These are phyloP conservation scores for Mugil cephalus DNA, from an alignment of 2,113 vertebrate species.

Conservation along the genomic window DNA sequence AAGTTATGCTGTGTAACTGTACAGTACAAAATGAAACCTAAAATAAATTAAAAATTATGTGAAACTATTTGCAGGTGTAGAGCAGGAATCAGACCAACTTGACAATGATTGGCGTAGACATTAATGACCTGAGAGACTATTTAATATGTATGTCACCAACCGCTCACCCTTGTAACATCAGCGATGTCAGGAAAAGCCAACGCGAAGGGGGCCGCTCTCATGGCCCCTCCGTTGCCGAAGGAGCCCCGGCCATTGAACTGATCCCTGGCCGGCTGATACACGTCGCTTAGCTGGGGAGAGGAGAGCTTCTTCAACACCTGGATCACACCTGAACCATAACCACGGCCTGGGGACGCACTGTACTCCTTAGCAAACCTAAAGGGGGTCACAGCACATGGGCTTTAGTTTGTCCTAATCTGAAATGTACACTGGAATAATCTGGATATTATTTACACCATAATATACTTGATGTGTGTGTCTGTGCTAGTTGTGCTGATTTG, in stretches of 20 bases:
- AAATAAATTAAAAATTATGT: too few species aligned
- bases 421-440: background rate
- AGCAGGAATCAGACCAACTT: background rate
- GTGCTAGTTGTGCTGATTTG: background rate
- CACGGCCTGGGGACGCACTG: slow-evolving; percentile 89
- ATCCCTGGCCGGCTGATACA: slow-evolving; percentile 93
- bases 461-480: background rate
- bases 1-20: too few species aligned
- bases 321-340: slow-evolving; percentile 93
- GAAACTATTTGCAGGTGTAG: background rate
- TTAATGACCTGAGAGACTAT: too few species aligned
- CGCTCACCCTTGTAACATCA: slow-evolving; percentile 89
- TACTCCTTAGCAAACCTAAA: slow-evolving; percentile 96
- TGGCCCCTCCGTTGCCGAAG: slow-evolving; percentile 96
- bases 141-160: background rate
- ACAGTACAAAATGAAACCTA: too few species aligned
- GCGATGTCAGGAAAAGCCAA: slow-evolving; percentile 85
- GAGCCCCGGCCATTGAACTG: slow-evolving; percentile 97
- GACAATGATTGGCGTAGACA: background rate
- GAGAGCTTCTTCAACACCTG: slow-evolving; percentile 95
- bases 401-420: background rate
- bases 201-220: slow-evolving; percentile 93
- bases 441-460: background rate
- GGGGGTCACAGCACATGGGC: background rate
- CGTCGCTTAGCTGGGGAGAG: slow-evolving; percentile 89